Conservation (phyloP, 2,113 vertebrate species). For the Hirundichthys speculiger region DNA sequence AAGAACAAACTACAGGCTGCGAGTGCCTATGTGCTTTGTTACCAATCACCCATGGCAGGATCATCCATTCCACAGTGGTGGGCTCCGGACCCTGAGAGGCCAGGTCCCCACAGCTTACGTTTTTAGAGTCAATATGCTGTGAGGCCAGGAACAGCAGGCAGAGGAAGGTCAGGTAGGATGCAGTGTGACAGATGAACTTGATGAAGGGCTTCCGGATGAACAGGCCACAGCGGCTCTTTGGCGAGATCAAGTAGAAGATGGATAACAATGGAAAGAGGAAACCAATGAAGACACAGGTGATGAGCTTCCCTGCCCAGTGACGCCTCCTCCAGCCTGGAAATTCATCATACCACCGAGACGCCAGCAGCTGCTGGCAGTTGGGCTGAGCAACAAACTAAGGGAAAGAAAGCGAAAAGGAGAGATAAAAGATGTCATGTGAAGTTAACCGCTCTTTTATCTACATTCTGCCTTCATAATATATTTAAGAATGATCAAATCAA, state of each 20-base stretch:
- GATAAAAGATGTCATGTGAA: not conserved
- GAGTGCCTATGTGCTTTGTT: conserved; percentile 48
- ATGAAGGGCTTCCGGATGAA: conserved; percentile 98
- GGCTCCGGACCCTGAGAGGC: conserved; percentile 88
- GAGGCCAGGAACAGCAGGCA: conserved; percentile 94
- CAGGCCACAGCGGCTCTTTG: conserved; percentile 91
- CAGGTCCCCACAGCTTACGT: conserved; percentile 34
- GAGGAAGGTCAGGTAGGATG: conserved; percentile 98
- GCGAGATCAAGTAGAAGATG: conserved; percentile 91
- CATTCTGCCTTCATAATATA: not conserved
- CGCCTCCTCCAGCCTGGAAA: conserved; percentile 96
- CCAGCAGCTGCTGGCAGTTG: conserved; percentile 97
- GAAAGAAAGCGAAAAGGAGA: conserved; percentile 33
- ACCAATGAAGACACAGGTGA: conserved; percentile 93
- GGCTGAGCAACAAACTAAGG: conserved; percentile 96
- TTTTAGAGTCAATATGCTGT: conserved; percentile 87
- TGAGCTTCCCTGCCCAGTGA: conserved; percentile 95
- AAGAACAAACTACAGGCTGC: not conserved
- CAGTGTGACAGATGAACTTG: conserved; percentile 99
- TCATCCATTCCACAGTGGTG: conserved; percentile 96
- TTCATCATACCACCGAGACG: conserved; percentile 97
- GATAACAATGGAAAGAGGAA: conserved; percentile 93
- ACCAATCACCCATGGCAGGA: conserved; percentile 99
- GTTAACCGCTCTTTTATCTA: not conserved
- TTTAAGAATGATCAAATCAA: not conserved